Evolutionary conservation across 2,113 vertebrate genomes (phyloP), one percentile per base, ranked within the genome.

Genomic region (Cinclus cinclus): DNA sequence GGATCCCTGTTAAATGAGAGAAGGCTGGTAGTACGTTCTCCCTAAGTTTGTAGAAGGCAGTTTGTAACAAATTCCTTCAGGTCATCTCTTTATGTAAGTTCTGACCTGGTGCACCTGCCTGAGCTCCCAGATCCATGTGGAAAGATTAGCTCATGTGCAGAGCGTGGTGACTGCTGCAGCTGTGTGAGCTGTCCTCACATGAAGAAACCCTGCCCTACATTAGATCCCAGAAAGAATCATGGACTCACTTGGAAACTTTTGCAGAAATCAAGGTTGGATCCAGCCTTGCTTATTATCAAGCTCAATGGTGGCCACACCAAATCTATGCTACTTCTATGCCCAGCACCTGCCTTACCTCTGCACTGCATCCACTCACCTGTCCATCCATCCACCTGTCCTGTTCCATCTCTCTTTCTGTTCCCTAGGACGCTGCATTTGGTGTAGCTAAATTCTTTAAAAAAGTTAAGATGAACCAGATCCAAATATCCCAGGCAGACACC

Each of bases 151-250:
- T 81, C 44, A 24, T 0, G 2, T 46, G 69, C 46, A 42, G 52
- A 58, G 79, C 65, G 42, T 0, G 0, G 41, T 60, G 56, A 13
- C 47, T 87, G 27, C 78, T 71, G 67, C 71, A 64, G 65, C 17
- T 90, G 2, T 0, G 1, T 37, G 80, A 68, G 80, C 69, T 78
- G 21, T 16, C 81, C 69, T 58, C n/a, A 77, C 0, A 0, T 44
- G 75, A 53, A 44, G 58, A 63, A 68, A 10, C 31, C n/a, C 56
- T 88, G 87, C 27, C n/a, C 63, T 67, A 15, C n/a, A 31, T 88
- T 25, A 63, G 15, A 5, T 73, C 39, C 42, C 49, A 35, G 24
- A 30, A 71, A 30, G 27, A 85, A 47, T 53, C 24, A 7, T 15
- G 59, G 13, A 28, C 15, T 81, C 18, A 13, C 64, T 44, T 24